Conservation (phyloP, 2,113 vertebrate species). For the Polyodon spathula region DNA sequence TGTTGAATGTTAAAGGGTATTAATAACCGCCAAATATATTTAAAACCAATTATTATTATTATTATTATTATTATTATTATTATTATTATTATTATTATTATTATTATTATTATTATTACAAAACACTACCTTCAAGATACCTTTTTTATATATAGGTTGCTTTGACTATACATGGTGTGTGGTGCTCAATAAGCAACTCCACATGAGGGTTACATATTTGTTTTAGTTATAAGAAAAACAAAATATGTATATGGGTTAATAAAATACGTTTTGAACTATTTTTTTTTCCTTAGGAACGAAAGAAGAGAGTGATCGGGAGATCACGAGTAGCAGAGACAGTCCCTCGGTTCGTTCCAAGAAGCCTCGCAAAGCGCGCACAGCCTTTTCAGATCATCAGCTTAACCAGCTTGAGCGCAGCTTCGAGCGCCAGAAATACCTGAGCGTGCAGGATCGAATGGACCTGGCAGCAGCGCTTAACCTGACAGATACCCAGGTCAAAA, state of each 20-base stretch:
- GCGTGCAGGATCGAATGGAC: conserved; percentile 97
- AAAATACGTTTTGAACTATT: not conserved
- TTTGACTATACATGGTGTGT: no score
- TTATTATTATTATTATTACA: no score
- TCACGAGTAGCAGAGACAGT: conserved; percentile 93
- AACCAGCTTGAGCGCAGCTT: conserved; percentile 96
- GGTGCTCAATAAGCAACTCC: no score
- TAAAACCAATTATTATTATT: no score
- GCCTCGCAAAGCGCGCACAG: conserved; percentile 90
- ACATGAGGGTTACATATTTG: no score
- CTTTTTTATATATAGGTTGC: no score
- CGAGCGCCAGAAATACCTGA: conserved; percentile 95
- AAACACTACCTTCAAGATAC: no score
- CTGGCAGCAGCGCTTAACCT: conserved; percentile 89
- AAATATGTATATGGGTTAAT: conserved; percentile 18
- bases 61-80: no score
- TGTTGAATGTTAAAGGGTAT: no score
- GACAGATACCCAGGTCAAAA: conserved; percentile 91
- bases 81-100: no score
- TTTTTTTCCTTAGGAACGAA: conserved; percentile 63
- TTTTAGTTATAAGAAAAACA: no score
- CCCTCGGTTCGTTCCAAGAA: conserved; percentile 89
- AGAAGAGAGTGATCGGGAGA: conserved; percentile 92
- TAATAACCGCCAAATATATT: no score
- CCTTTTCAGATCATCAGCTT: conserved; percentile 95